Evolutionary conservation across 2,113 vertebrate species (phyloP), one percentile per base, ranked within the genome.

Genomic region (Hippocampus zosterae): DNA sequence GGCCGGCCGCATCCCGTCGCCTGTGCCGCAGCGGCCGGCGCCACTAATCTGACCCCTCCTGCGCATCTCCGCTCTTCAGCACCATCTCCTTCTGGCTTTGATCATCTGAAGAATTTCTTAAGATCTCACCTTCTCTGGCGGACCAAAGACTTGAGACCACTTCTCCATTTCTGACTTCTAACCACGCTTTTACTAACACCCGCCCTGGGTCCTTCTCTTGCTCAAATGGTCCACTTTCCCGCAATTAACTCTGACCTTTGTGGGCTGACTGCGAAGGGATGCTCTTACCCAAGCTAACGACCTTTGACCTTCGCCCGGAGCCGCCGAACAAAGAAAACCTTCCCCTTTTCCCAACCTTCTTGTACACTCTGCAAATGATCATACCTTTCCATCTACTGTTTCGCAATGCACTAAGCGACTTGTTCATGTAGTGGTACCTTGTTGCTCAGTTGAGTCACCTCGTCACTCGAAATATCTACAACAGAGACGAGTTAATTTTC

Each of bases 181-280:
- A 85, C 85, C 72, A 77, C 73, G 85, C 85, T 91, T 27, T 85
- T 76, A 89, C 89, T 90, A 90, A 90, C 87, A 68, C 71, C 74
- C 74, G 80, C 78, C 70, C 75, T 70, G 8, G 10, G 52, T 67
- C 76, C 74, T 77, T 70, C 72, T 78, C 55, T 70, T 63, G 70
- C 85, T 82, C 56, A 75, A 78, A 65, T 69, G 18, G 48, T 77
- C 59, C 67, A 74, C 68, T 69, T 72, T 75, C 37, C 69, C 73
- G 68, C 76, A 73, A 86, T 85, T 90, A 90, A 90, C 86, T 75
- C 67, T 41, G 57, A 76, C 80, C 73, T 89, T 89, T 87, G 84
- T 77, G 48, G 78, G 53, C 59, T 37, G 0, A 25, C 74, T 57
- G 5, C 87, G 89, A 88, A 86, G 69, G 77, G 75, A 74, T 55